Percentiles rank a stretch among this genome's conserved stretches.
Evolutionary conservation across 2,113 vertebrate species (phyloP).

Genomic region (Abramis brama): DNA sequence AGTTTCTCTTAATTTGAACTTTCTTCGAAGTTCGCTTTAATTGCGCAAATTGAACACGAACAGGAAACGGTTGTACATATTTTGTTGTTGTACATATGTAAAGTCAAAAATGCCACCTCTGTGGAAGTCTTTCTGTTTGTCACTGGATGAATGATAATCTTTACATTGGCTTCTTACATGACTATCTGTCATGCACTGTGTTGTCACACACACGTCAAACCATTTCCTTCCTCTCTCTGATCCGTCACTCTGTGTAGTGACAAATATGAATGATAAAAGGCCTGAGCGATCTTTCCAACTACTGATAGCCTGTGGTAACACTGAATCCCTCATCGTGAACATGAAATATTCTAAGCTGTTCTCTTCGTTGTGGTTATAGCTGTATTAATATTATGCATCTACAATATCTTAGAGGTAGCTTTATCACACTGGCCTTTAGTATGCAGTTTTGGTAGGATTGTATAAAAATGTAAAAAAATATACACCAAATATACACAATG

Average conservation of each 20-base stretch:
- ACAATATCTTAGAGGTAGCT: not conserved
- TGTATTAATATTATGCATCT: not conserved
- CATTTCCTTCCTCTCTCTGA: not conserved
- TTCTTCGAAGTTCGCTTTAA: no score
- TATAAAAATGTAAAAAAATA: conserved; percentile 5
- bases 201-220: not conserved
- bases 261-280: conserved; percentile 12
- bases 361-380: not conserved
- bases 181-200: not conserved
- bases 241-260: not conserved
- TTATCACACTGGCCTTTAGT: not conserved
- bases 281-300: conserved; percentile 18
- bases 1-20: no score
- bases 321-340: not conserved
- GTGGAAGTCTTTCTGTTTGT: conserved; percentile 5
- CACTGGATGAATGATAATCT: conserved; percentile 26
- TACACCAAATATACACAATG: not conserved
- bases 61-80: conserved; percentile 47
- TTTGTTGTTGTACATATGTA: conserved; percentile 51
- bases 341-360: not conserved
- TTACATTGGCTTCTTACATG: not conserved
- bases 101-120: conserved; percentile 12
- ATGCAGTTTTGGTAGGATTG: not conserved
- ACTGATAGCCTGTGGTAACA: conserved; percentile 29
- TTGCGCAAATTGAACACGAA: not conserved